Conservation (phyloP, 2,888 invertebrate genomes). For the Epirrhoe tristata region DNA sequence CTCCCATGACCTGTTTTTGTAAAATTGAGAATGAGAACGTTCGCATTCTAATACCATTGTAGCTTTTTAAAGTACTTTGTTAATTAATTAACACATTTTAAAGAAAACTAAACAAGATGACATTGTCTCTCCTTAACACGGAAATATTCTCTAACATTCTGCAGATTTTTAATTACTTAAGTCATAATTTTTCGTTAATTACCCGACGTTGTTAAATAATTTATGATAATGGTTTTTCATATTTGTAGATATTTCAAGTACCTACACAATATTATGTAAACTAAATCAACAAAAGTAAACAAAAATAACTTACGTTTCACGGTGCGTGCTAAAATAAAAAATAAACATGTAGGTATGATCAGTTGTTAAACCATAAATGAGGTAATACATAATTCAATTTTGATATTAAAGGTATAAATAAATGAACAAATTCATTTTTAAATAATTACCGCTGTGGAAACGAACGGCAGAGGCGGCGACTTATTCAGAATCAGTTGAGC, state of each 20-base stretch:
- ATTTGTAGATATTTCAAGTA: background rate
- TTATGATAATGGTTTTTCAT: background rate
- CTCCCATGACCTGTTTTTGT: conserved; percentile 26
- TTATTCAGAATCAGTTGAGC: no score
- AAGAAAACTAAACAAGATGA: no score
- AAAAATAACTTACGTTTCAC: conserved; percentile 41
- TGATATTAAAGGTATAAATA: background rate
- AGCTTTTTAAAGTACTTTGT: no score
- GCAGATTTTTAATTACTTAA: no score
- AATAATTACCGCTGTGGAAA: background rate
- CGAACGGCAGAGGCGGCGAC: no score
- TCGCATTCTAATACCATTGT: conserved; percentile 12
- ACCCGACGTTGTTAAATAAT: background rate
- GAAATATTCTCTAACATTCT: no score
- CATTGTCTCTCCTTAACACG: no score
- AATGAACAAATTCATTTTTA: background rate
- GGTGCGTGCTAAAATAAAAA: conserved; percentile 18
- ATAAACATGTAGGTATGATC: conserved; percentile 1
- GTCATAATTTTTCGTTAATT: no score
- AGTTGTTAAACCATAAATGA: background rate
- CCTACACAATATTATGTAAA: background rate
- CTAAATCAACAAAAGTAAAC: conserved; percentile 22
- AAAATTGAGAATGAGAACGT: conserved; percentile 13
- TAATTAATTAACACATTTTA: no score
- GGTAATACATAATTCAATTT: background rate